phyloP scores from a whole-genome alignment of 2,113 vertebrate species.

The Origma solitaria region DNA sequence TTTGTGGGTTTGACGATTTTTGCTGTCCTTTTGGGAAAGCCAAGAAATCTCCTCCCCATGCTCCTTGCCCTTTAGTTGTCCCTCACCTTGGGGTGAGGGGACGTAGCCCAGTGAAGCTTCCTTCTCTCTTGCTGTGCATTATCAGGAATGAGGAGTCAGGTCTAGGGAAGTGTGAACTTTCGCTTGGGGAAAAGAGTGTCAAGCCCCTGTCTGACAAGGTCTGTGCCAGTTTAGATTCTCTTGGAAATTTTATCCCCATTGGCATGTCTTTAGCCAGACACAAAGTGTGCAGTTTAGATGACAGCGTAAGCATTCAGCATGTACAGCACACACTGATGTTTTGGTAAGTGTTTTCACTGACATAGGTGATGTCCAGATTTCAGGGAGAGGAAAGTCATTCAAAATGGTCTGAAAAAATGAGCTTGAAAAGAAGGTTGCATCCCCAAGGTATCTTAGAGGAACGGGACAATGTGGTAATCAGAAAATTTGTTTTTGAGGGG shows the following conservation, averaged over 20 bases:
- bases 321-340: neutral
- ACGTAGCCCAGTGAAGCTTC: neutral
- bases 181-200: neutral
- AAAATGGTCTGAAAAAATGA: neutral
- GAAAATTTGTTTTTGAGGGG: neutral
- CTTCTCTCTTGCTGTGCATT: neutral
- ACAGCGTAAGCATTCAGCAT: neutral
- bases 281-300: neutral
- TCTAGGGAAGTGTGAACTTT: neutral
- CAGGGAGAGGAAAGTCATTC: neutral
- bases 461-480: neutral
- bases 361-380: neutral
- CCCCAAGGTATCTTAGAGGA: neutral
- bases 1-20: neutral
- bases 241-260: neutral
- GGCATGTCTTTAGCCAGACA: neutral
- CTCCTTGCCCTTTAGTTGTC: neutral
- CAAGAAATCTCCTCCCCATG: neutral
- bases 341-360: neutral
- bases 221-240: neutral
- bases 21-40: neutral
- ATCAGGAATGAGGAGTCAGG: neutral
- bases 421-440: neutral
- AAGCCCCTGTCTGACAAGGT: neutral
- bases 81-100: neutral